Base-by-base conservation (phyloP, 1,140 invertebrate species). In the Vanessa tameamea region DNA sequence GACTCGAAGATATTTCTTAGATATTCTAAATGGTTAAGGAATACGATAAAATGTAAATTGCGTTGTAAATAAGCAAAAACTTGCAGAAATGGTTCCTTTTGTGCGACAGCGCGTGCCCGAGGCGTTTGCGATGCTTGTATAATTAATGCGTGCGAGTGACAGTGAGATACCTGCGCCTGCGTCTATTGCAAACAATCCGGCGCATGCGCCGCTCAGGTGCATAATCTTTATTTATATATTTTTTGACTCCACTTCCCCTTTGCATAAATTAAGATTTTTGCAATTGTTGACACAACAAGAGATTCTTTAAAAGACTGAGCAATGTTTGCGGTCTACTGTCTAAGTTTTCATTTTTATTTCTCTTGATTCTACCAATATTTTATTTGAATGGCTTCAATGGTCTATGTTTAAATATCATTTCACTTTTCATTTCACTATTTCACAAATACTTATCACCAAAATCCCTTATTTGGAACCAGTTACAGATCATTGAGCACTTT, bases 181-280 rank as follows among this genome's bases (percentile, higher is more conserved):
- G 75, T 77, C 88, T 86, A 85, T 86, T 81, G 86, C 84, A 82
- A 84, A 83, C 83, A 85, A 82, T 80, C 78, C 83, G 86, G 83
- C 84, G 84, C 85, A 84, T 84, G 87, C 85, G 79, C 55, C 80
- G 75, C 76, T 90, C 87, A 91, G 88, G 88, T 92, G 90, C 83
- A 88, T 91, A 89, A 90, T 87, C 90, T 91, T 90, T 91, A 87
- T 92, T 91, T 89, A 82, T 78, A 80, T 69, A n/a, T 81, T 82
- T 89, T 90, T 91, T 89, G 85, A 86, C 81, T 79, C 83, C 73
- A 82, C 88, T 92, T 92, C 89, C 90, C 89, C 90, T 90, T 92
- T 90, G 89, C 87, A 91, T 92, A 91, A 84, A 90, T 91, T 91
- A 90, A 82, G 80, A 85, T 85, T 88, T 90, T 85, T 70, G 83